Percentiles rank a stretch among this genome's conserved stretches.
phyloP scores from a whole-genome alignment of 2,113 vertebrate species.

The Uria lomvia region DNA sequence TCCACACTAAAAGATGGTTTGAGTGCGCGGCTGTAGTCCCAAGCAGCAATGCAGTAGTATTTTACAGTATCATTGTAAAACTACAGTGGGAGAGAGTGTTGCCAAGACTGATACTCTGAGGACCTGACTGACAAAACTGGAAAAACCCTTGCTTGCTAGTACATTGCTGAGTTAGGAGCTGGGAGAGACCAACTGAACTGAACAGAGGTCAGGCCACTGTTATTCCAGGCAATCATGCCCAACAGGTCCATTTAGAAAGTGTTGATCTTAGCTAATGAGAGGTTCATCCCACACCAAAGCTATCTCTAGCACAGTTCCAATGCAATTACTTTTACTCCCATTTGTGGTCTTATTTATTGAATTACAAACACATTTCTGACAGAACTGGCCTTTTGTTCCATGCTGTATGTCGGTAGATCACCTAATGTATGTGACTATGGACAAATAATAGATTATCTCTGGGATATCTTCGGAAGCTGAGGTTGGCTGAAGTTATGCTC shows the following conservation, averaged over 20 bases:
- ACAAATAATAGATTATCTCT: background rate
- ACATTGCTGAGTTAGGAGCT: background rate
- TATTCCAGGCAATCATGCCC: background rate
- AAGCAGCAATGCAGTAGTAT: background rate
- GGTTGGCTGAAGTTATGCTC: background rate
- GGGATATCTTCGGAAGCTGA: background rate
- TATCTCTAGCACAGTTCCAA: background rate
- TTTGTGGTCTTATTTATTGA: background rate
- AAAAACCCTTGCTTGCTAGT: background rate
- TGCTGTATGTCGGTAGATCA: background rate
- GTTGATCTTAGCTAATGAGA: background rate
- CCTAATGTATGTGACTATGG: background rate
- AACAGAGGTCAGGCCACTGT: background rate
- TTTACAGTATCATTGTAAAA: background rate
- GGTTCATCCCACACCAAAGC: background rate
- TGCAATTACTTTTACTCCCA: background rate
- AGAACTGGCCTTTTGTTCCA: background rate
- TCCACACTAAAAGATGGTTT: background rate
- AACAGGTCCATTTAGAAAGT: background rate
- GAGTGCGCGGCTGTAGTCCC: background rate
- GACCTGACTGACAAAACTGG: background rate
- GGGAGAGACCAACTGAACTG: background rate
- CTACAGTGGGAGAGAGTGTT: background rate
- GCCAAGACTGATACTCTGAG: background rate
- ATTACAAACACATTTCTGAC: background rate